Conservation (phyloP, 2,113 vertebrate genomes). For the Aphyosemion australe region DNA sequence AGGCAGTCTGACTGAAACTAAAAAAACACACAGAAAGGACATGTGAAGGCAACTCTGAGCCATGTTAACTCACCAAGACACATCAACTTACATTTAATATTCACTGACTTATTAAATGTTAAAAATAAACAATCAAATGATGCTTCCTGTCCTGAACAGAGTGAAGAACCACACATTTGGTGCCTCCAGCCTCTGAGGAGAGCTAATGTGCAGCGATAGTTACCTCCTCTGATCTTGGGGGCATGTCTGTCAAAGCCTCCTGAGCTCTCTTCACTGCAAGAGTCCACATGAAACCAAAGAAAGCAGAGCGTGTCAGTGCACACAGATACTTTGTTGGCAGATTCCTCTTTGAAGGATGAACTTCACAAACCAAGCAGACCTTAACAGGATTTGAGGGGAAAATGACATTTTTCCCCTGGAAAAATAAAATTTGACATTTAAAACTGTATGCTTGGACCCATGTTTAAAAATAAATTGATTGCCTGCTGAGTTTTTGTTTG, state of each 20-base stretch:
- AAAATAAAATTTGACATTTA: no score
- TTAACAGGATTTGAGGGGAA: no score
- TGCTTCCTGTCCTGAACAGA: no score
- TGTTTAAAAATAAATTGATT: no score
- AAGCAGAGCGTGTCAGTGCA: background rate
- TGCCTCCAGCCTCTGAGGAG: background rate
- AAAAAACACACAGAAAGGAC: no score
- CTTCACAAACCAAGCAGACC: background rate
- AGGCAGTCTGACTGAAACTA: slow-evolving; percentile 6
- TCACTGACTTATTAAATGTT: no score
- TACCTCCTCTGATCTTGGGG: slow-evolving; percentile 90
- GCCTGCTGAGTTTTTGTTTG: no score
- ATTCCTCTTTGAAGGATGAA: background rate
- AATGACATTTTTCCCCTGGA: no score
- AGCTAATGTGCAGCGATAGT: background rate
- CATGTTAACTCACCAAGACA: background rate
- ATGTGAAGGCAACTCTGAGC: background rate
- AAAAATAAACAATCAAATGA: no score
- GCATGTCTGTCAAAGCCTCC: slow-evolving; percentile 94
- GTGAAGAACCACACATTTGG: background rate
- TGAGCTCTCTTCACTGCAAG: slow-evolving; percentile 82
- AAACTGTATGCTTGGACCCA: no score
- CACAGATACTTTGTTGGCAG: accelerated
- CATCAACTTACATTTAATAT: no score
- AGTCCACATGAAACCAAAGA: background rate